Evolutionary conservation across 2,797 vertebrate genomes (phyloP).

Genomic region (Sparidentex hasta): DNA sequence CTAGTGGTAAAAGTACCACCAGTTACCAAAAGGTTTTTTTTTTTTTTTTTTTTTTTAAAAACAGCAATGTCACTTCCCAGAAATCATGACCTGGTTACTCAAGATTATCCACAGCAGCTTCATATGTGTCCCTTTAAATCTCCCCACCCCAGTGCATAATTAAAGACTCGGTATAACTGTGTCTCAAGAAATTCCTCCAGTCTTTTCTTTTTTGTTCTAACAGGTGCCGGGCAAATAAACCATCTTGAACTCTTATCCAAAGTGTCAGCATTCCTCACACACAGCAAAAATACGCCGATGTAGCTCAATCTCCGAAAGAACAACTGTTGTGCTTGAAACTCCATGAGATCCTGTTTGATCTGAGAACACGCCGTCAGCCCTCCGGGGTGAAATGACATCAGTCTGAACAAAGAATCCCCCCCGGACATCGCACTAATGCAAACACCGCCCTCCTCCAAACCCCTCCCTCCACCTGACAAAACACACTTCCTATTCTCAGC

Average conservation of each 20-base stretch:
- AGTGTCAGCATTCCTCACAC: slow-evolving; percentile 12
- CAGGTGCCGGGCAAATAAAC: slow-evolving; percentile 31
- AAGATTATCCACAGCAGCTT: too few species aligned
- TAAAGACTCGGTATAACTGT: too few species aligned
- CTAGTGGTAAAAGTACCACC: too few species aligned
- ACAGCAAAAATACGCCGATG: background rate
- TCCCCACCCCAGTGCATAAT: too few species aligned
- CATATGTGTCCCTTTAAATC: background rate
- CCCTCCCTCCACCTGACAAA: slow-evolving; percentile 70
- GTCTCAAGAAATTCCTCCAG: background rate
- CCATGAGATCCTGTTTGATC: slow-evolving; percentile 36
- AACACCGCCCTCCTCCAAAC: slow-evolving; percentile 30
- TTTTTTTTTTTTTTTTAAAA: too few species aligned
- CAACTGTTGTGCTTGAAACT: slow-evolving; percentile 31
- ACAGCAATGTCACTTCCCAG: too few species aligned
- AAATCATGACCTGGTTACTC: too few species aligned
- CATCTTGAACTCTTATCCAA: background rate
- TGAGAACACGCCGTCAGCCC: slow-evolving; percentile 11
- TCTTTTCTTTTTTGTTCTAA: background rate
- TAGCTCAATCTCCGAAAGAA: slow-evolving; percentile 16
- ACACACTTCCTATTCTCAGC: slow-evolving; percentile 52
- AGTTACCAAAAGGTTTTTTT: too few species aligned
- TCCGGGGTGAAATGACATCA: slow-evolving; percentile 58
- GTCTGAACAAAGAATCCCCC: slow-evolving; percentile 43
- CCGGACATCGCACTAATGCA: slow-evolving; percentile 39